phyloP scores from a whole-genome alignment of 2,113 vertebrate genomes.

The Entosphenus tridentatus region DNA sequence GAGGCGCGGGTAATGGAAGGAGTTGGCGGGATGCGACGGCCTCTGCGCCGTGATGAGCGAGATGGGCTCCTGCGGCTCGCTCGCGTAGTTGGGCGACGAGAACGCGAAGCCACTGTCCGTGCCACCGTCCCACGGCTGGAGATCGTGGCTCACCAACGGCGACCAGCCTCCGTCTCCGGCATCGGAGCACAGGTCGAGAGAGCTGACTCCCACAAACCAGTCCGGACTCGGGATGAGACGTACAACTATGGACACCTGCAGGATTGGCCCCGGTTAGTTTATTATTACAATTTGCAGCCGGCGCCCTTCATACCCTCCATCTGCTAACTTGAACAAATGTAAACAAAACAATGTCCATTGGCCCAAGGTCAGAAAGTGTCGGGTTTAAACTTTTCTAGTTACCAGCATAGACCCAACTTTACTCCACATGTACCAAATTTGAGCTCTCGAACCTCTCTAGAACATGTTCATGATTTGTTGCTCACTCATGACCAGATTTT shows the following conservation, averaged over 20 bases:
- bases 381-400: too few species aligned
- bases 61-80: constrained; percentile 20
- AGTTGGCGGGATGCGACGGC: constrained; percentile 37
- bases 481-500: too few species aligned
- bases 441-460: too few species aligned
- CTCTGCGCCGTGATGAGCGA: constrained; percentile 32
- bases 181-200: constrained; percentile 27
- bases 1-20: constrained; percentile 34
- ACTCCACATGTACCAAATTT: background rate
- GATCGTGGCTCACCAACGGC: constrained; percentile 28
- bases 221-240: constrained; percentile 39
- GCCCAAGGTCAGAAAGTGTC: background rate
- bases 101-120: constrained; percentile 41
- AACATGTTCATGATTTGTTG: too few species aligned
- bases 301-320: too few species aligned
- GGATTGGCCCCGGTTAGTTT: too few species aligned
- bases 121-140: constrained; percentile 31
- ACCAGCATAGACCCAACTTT: background rate
- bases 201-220: constrained; percentile 35
- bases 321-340: background rate
- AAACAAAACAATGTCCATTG: background rate
- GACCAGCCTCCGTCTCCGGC: constrained; percentile 20
- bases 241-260: constrained; percentile 32
- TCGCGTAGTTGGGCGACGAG: constrained; percentile 36
- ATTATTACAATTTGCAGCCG: too few species aligned